These are phyloP conservation scores for Cherax destructor DNA, from an alignment of 1,140 invertebrate genomes.

Conservation along the genomic window DNA sequence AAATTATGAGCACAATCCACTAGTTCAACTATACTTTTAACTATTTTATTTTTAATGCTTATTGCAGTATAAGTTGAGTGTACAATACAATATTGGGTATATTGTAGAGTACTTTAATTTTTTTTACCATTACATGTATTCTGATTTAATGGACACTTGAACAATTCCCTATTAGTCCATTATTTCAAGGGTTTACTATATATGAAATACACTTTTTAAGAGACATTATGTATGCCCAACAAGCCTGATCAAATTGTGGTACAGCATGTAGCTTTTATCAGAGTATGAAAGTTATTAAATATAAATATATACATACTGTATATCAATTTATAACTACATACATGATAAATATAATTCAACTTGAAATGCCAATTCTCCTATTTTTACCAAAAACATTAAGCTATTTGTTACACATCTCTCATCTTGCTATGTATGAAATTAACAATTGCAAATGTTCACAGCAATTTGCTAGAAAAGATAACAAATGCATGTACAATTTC, in stretches of 20 bases:
- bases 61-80: not conserved
- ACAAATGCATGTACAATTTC: not conserved
- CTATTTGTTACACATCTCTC: not conserved
- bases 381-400: not conserved
- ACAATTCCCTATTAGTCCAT: no score
- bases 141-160: no score
- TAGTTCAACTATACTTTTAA: no score
- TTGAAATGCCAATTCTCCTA: not conserved
- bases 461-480: not conserved
- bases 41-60: no score
- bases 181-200: no score
- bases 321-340: no score
- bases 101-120: not conserved
- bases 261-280: no score
- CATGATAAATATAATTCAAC: not conserved
- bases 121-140: not conserved
- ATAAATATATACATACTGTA: not conserved
- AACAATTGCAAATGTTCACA: not conserved
- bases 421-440: not conserved
- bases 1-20: no score
- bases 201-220: no score
- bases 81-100: not conserved
- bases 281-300: no score
- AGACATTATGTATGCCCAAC: no score
- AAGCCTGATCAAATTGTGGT: no score